These are phyloP conservation scores for Telmatochromis sp. DNA, from an alignment of 2,113 vertebrate genomes.

Conservation along the genomic window DNA sequence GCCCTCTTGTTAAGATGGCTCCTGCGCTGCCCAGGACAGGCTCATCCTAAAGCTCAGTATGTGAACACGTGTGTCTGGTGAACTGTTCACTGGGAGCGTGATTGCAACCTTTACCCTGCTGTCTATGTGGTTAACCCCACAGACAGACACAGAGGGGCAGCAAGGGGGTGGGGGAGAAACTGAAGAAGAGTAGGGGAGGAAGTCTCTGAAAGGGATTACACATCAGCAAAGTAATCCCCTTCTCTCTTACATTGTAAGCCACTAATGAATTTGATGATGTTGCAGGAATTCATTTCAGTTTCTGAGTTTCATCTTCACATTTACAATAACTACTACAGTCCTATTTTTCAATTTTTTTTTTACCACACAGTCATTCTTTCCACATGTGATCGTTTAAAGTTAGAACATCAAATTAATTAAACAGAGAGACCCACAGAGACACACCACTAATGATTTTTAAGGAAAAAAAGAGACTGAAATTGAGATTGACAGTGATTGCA, in stretches of 20 bases:
- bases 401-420: neutral
- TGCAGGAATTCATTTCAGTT: neutral
- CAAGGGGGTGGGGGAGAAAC: neutral
- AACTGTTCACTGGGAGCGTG: slow-evolving; percentile 8
- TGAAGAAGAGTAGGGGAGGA: neutral
- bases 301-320: neutral
- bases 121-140: slow-evolving; percentile 35
- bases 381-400: neutral
- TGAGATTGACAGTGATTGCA: neutral
- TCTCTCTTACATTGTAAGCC: slow-evolving; percentile 5
- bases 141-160: neutral
- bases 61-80: neutral
- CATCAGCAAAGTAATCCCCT: slow-evolving; percentile 4
- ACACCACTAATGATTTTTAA: neutral
- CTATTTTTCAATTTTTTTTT: neutral
- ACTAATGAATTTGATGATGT: slow-evolving; percentile 25
- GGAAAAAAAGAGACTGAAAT: neutral
- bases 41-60: neutral
- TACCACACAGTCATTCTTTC: neutral
- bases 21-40: neutral
- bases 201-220: slow-evolving; percentile 14
- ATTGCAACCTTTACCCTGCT: slow-evolving; percentile 38
- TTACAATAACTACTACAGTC: neutral
- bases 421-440: neutral
- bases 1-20: neutral